A percentile compares a stretch with the other conserved stretches of the same genome.
Evolutionary conservation across 2,888 invertebrate species (phyloP).

Genomic region (Lasiommata megera): DNA sequence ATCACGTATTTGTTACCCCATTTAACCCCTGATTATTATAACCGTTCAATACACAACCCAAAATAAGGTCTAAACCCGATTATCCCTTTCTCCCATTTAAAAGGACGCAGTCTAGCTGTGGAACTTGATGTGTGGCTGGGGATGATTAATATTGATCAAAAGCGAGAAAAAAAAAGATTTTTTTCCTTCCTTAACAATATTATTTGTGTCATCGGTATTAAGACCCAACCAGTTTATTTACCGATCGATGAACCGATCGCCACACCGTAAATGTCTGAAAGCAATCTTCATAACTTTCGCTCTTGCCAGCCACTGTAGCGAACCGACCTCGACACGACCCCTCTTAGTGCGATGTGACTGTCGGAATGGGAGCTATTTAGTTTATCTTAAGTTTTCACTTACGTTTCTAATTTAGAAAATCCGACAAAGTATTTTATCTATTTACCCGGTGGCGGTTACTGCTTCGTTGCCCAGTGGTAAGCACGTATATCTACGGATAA

Average conservation of each 20-base stretch:
- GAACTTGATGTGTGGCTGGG: too few relatives aligned
- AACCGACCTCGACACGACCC: constrained; percentile 11
- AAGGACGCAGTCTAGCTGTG: too few relatives aligned
- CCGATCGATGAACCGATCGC: constrained; percentile 15
- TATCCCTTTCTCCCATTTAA: too few relatives aligned
- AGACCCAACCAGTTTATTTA: constrained; percentile 2
- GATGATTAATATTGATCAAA: background rate
- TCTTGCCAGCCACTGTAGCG: constrained; percentile 19
- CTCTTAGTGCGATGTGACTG: background rate
- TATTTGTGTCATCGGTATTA: background rate
- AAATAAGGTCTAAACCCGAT: too few relatives aligned
- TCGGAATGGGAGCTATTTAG: background rate
- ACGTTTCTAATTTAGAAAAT: background rate
- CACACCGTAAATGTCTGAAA: constrained; percentile 8
- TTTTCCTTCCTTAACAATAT: background rate
- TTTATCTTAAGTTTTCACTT: background rate
- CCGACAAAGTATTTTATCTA: too few relatives aligned
- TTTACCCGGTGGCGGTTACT: too few relatives aligned
- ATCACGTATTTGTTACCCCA: too few relatives aligned
- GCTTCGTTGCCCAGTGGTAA: too few relatives aligned
- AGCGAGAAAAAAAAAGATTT: background rate
- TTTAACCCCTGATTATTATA: too few relatives aligned
- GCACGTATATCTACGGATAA: too few relatives aligned
- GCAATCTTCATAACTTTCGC: constrained; percentile 33
- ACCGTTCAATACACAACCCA: too few relatives aligned